Percentiles rank a stretch among this genome's conserved stretches.
Evolutionary conservation across 2,888 invertebrate genomes (phyloP).

Genomic region (Holacanthella duospinosa): DNA sequence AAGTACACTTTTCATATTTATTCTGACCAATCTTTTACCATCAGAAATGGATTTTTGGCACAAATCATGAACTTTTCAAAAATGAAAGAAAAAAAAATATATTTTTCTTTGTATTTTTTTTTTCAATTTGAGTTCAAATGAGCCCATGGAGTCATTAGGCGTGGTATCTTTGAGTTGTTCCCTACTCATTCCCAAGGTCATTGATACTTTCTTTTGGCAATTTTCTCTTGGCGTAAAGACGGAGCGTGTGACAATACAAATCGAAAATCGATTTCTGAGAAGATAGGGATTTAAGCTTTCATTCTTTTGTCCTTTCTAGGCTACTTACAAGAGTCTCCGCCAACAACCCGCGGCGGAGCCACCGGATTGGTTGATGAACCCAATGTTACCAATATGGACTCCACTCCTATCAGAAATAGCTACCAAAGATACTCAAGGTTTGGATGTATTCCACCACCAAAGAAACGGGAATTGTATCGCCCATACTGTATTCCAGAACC

Average conservation of each 20-base stretch:
- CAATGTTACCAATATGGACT: conserved; percentile 36
- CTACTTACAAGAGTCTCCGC: conserved; percentile 36
- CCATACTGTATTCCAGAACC: conserved; percentile 53
- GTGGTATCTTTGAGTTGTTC: too few species aligned
- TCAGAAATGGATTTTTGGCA: too few species aligned
- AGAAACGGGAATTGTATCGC: conserved; percentile 81
- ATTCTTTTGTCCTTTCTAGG: conserved; percentile 17
- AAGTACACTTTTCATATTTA: too few species aligned
- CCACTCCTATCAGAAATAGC: conserved; percentile 13
- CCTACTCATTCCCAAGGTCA: background rate
- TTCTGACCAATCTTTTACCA: too few species aligned
- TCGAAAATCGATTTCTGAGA: background rate
- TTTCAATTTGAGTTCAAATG: too few species aligned
- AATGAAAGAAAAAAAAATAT: too few species aligned
- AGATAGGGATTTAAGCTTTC: background rate
- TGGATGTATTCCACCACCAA: conserved; percentile 56
- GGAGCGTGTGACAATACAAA: background rate
- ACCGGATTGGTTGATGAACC: conserved; percentile 44
- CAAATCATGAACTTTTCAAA: too few species aligned
- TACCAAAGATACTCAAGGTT: conserved; percentile 1
- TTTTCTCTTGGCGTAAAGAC: background rate
- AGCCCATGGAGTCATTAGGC: too few species aligned
- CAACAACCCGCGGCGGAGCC: conserved; percentile 46
- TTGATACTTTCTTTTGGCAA: background rate
- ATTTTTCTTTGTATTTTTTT: too few species aligned